phyloP scores from a whole-genome alignment of 1,140 invertebrate genomes.

The Sitophilus oryzae region DNA sequence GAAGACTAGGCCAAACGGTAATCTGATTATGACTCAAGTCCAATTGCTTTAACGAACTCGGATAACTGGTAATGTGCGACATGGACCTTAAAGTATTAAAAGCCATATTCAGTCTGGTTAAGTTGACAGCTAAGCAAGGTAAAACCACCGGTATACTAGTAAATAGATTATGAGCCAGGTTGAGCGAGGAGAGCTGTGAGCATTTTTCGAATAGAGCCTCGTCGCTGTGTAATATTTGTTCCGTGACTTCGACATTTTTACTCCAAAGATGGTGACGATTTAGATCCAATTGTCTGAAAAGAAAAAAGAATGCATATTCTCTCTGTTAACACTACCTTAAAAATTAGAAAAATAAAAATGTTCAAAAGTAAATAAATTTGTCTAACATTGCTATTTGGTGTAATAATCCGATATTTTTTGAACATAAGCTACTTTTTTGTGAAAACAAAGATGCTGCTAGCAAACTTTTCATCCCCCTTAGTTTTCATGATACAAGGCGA shows the following conservation, averaged over 20 bases:
- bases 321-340: slow-evolving; percentile 3
- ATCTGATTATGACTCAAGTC: slow-evolving; percentile 93
- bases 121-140: slow-evolving; percentile 78
- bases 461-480: too few relatives aligned
- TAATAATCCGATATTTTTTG: too few relatives aligned
- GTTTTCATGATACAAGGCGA: too few relatives aligned
- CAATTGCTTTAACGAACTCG: slow-evolving; percentile 79
- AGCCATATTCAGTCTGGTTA: slow-evolving; percentile 84
- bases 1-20: slow-evolving; percentile 77
- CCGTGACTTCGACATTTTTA: slow-evolving; percentile 60
- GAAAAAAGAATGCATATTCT: background rate
- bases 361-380: too few relatives aligned
- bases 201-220: slow-evolving; percentile 45
- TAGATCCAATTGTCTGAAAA: slow-evolving; percentile 48
- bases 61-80: slow-evolving; percentile 86
- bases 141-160: slow-evolving; percentile 78
- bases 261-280: slow-evolving; percentile 70
- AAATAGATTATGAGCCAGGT: slow-evolving; percentile 89
- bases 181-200: slow-evolving; percentile 66
- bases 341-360: too few relatives aligned
- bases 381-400: too few relatives aligned
- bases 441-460: too few relatives aligned
- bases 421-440: too few relatives aligned
- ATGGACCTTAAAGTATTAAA: slow-evolving; percentile 81
- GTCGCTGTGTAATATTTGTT: slow-evolving; percentile 55